These are phyloP conservation scores for Morinoia aosen DNA, from an alignment of 2,888 invertebrate species.

Conservation along the genomic window DNA sequence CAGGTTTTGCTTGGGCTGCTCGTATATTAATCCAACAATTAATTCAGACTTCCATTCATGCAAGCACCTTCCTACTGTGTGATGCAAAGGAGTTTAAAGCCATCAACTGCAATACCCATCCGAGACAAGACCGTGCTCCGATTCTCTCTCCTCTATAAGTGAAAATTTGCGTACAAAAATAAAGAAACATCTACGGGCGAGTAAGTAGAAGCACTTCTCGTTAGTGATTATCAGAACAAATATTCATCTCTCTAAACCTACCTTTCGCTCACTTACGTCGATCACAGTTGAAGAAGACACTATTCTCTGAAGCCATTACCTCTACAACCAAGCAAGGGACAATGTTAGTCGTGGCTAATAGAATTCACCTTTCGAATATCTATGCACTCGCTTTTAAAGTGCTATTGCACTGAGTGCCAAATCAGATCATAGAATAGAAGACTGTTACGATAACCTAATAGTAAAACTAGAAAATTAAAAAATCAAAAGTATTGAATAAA, in stretches of 20 bases:
- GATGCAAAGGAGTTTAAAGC: neutral
- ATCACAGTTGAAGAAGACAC: slow-evolving; percentile 43
- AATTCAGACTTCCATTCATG: neutral
- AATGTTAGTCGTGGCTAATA: neutral
- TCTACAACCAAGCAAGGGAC: neutral
- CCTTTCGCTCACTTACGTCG: slow-evolving; percentile 7
- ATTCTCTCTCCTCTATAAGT: neutral
- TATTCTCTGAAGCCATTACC: neutral
- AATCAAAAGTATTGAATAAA: neutral
- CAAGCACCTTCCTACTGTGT: neutral
- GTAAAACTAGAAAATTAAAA: neutral
- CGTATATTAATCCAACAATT: neutral
- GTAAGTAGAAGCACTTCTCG: neutral
- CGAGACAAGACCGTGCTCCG: neutral
- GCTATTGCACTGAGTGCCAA: neutral
- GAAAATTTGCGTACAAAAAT: neutral
- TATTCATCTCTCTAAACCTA: neutral
- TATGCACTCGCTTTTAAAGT: neutral
- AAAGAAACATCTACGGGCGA: neutral
- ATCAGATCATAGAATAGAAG: neutral
- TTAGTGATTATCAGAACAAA: neutral
- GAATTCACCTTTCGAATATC: neutral
- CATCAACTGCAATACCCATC: neutral
- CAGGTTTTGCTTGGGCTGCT: neutral
- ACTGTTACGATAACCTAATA: neutral